Conservation (phyloP, 2,113 vertebrate species). For the Dermatemys mawii region DNA sequence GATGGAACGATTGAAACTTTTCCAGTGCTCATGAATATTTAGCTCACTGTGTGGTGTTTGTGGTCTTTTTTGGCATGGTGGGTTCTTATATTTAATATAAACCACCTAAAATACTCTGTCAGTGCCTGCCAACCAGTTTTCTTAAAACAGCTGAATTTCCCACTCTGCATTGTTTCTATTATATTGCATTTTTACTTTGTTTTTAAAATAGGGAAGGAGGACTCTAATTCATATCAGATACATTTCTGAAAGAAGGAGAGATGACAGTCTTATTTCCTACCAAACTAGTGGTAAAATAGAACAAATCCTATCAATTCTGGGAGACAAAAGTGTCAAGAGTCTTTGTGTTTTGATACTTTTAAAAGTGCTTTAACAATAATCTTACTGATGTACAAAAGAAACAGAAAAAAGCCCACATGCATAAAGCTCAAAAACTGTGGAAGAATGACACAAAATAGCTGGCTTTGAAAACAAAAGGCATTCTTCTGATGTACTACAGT, state of each 20-base stretch:
- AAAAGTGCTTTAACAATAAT: conserved; percentile 37
- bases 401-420: neutral
- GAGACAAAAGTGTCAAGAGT: neutral
- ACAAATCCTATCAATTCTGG: conserved; percentile 33
- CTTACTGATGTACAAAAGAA: conserved; percentile 6
- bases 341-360: conserved; percentile 28
- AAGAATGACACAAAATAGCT: neutral
- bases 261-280: neutral
- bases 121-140: neutral
- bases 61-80: neutral
- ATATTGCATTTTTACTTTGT: neutral
- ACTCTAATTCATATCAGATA: neutral
- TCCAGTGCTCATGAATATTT: accelerated
- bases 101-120: neutral
- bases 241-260: conserved; percentile 11
- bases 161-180: neutral
- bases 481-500: neutral
- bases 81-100: neutral
- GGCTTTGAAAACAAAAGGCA: neutral
- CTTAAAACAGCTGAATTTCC: neutral
- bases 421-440: neutral
- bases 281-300: conserved; percentile 5
- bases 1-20: neutral
- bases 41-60: neutral
- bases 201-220: conserved; percentile 14